A percentile compares a stretch with the other conserved stretches of the same genome.
Evolutionary conservation across 1,140 invertebrate genomes (phyloP).

Genomic region (Aphaenogaster ashmeadi): DNA sequence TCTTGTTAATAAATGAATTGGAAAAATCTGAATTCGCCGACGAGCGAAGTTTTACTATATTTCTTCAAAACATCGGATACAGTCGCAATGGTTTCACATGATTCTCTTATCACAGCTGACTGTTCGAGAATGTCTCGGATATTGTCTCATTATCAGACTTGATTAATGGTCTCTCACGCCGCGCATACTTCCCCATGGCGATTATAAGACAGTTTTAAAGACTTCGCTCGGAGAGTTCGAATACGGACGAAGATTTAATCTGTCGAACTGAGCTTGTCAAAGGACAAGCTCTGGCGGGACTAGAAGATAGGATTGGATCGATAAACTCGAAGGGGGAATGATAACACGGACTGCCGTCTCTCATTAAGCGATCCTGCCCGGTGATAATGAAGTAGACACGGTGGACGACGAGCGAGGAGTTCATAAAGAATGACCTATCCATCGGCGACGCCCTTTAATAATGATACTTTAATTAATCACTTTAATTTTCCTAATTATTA

Average conservation of each 20-base stretch:
- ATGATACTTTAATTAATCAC: conserved; percentile 62
- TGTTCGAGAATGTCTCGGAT: conserved; percentile 50
- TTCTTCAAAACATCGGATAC: not conserved
- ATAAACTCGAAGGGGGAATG: conserved; percentile 52
- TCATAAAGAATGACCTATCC: conserved; percentile 53
- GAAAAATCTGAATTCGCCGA: not conserved
- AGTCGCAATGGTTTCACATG: conserved; percentile 11
- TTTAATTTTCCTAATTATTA: conserved; percentile 52
- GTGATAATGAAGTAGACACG: conserved; percentile 60
- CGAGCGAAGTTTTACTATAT: not conserved
- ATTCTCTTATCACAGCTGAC: conserved; percentile 16
- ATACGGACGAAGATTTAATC: conserved; percentile 62
- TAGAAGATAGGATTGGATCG: conserved; percentile 44
- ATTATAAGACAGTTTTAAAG: conserved; percentile 61
- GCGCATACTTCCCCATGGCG: conserved; percentile 16
- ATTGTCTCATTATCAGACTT: conserved; percentile 57
- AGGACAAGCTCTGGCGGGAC: conserved; percentile 32
- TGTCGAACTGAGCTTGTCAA: conserved; percentile 65
- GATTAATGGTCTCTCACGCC: conserved; percentile 50
- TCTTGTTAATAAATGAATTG: not conserved
- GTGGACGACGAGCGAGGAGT: conserved; percentile 30
- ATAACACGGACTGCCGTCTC: conserved; percentile 53
- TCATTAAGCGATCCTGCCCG: conserved; percentile 54
- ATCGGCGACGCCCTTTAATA: conserved; percentile 40
- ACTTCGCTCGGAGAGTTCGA: conserved; percentile 18